Conservation (phyloP, 2,113 vertebrate genomes). For the Chamaetylas fuelleborni region DNA sequence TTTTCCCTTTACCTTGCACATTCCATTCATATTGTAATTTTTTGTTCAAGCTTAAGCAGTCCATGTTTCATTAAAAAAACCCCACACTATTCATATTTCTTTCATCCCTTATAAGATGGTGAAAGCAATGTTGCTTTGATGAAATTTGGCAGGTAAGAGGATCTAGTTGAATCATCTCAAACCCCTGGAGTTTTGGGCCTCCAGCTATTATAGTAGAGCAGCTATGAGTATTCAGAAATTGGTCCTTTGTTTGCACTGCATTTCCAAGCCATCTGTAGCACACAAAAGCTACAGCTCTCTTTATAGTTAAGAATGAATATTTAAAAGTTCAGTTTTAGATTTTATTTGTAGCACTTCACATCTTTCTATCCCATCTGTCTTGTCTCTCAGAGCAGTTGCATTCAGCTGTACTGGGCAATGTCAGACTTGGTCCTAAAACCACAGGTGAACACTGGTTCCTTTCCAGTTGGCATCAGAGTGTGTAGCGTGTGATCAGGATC, state of each 20-base stretch:
- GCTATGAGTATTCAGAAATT: constrained; percentile 61
- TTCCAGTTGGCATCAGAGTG: not conserved
- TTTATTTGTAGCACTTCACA: constrained; percentile 59
- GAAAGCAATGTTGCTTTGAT: constrained; percentile 51
- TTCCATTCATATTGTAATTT: constrained; percentile 57
- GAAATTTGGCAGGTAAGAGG: constrained; percentile 63
- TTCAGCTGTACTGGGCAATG: not conserved
- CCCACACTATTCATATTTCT: constrained; percentile 25
- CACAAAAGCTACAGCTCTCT: constrained; percentile 60
- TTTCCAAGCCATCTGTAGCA: constrained; percentile 65
- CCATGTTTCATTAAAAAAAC: constrained; percentile 35
- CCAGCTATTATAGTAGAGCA: constrained; percentile 53
- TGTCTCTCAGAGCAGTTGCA: not conserved
- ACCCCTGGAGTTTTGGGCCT: constrained; percentile 60
- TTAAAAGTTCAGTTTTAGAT: constrained; percentile 68
- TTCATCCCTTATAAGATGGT: constrained; percentile 54
- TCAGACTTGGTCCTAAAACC: not conserved
- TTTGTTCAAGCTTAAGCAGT: constrained; percentile 38
- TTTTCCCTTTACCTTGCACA: constrained; percentile 49
- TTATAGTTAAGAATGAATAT: constrained; percentile 68
- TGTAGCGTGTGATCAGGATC: not conserved
- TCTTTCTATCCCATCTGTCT: constrained; percentile 48
- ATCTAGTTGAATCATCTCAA: constrained; percentile 60
- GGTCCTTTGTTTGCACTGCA: constrained; percentile 63
- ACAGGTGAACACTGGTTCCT: not conserved